phyloP scores from a whole-genome alignment of 92 coral and sea anemone species.

The Porites divaricata region DNA sequence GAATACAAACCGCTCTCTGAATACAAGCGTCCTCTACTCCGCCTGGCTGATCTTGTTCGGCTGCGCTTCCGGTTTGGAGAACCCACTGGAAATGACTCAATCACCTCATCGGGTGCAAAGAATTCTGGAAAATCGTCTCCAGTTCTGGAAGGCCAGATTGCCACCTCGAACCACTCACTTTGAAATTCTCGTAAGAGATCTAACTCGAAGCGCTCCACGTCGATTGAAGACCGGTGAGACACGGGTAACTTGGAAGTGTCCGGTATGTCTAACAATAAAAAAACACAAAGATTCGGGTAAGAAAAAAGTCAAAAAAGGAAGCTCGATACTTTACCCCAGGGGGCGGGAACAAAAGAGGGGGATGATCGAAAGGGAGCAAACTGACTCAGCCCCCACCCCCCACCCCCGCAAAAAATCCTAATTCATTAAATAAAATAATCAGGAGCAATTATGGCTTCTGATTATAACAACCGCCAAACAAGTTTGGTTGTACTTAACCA shows the following conservation, averaged over 20 bases:
- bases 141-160: conserved; percentile 48
- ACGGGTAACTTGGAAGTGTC: conserved; percentile 10
- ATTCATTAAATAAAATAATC: no score
- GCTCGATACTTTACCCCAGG: not conserved
- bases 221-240: conserved; percentile 34
- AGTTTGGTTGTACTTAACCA: no score
- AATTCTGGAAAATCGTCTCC: conserved; percentile 47
- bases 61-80: conserved; percentile 35
- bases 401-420: no score
- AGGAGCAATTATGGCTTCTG: no score
- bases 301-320: not conserved
- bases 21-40: conserved; percentile 7
- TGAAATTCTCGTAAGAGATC: conserved; percentile 73
- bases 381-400: no score
- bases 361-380: no score
- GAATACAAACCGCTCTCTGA: conserved; percentile 28
- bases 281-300: not conserved
- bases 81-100: conserved; percentile 40
- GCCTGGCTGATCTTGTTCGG: conserved; percentile 8
- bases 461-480: no score
- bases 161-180: conserved; percentile 91
- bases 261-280: conserved; percentile 27
- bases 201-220: conserved; percentile 44
- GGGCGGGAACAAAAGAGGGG: no score
- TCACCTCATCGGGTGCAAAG: conserved; percentile 69